Base-by-base conservation (phyloP, 2,797 vertebrate genomes). In the Sphenopsis melanotis region DNA sequence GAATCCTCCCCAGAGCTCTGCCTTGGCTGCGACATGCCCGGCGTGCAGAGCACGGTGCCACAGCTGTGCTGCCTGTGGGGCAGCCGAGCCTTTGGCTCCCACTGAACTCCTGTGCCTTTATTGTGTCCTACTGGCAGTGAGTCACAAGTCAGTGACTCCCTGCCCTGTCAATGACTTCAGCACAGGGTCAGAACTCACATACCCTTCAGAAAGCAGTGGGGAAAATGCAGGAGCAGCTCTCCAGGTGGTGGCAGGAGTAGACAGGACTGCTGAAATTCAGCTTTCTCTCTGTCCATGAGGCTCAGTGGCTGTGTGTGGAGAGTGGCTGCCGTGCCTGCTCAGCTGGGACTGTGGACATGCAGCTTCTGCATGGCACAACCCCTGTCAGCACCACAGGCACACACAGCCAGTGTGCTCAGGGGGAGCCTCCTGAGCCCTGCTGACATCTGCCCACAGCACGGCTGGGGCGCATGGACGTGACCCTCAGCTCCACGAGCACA, bases 381-480 rank as follows among this genome's bases (percentile, higher is more conserved):
- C 34, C 52, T 16, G 26, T 41, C 69, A 59, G 84, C 72, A 49
- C 27, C 41, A 9, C 29, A 17, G 1, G 5, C 39, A 11, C 76
- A 22, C 47, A 37, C 6, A 30, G 20, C 9, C 14, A 1, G 32
- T 0, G 22, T n/a, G 19, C 37, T 29, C 47, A 9, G 37, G 0
- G 27, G 11, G n/a, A 1, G 15, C 46, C 22, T 5, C 39, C 39
- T 0, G 3, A 24, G 30, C 56, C n/a, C 42, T 8, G 24, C 37
- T 2, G 3, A 1, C 29, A 1, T 1, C 30, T 55, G 70, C 72
- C 47, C 22, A 10, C 61, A 30, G 41, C 4, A 0, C 6, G 2
- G 0, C 9, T 1, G 2, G 26, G 27, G 13, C 44, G 16, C 34
- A 5, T 0, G 0, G 14, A 7, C 1, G 8, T 0, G 3, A 17